Evolutionary conservation across 2,888 invertebrate genomes (phyloP), one percentile per base, ranked within the genome.

Genomic region (Deladenus siricidicola): DNA sequence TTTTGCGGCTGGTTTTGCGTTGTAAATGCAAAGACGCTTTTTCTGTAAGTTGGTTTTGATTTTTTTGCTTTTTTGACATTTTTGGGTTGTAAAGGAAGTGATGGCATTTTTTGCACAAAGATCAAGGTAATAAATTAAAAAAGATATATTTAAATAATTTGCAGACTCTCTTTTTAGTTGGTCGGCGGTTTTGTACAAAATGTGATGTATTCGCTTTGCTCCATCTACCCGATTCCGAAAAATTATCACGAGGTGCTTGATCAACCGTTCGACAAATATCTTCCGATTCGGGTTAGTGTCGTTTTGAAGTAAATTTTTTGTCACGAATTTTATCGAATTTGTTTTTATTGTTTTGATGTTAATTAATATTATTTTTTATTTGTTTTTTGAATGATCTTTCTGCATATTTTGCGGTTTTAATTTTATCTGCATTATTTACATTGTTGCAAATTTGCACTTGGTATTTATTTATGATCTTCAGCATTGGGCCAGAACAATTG

Each of bases 401-500:
- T 52, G 4, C 1, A 21, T 21, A 17, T 19, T n/a, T 19, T 21
- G 24, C 50, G 21, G 21, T 55, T 4, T 10, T 19, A n/a, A 19
- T 39, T 53, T 34, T 21, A 21, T 50, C n/a, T n/a, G n/a, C n/a
- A n/a, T n/a, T n/a, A n/a, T n/a, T n/a, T n/a, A n/a, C n/a, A n/a
- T n/a, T n/a, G n/a, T n/a, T n/a, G n/a, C n/a, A n/a, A n/a, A n/a
- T 29, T 48, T 47, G 8, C 44, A 61, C 39, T 44, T 56, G 42
- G 14, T 39, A 24, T 28, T 28, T n/a, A n/a, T n/a, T n/a, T n/a
- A n/a, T n/a, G n/a, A n/a, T n/a, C 50, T 72, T 55, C 45, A 83
- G 82, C 86, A 89, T 69, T 93, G 92, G 92, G 91, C 89, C 0
- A 83, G 84, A 62, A 84, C 87, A 0, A 85, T 86, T 21, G 82